Conservation (phyloP, 1,140 invertebrate species). For the Cataglyphis hispanica region DNA sequence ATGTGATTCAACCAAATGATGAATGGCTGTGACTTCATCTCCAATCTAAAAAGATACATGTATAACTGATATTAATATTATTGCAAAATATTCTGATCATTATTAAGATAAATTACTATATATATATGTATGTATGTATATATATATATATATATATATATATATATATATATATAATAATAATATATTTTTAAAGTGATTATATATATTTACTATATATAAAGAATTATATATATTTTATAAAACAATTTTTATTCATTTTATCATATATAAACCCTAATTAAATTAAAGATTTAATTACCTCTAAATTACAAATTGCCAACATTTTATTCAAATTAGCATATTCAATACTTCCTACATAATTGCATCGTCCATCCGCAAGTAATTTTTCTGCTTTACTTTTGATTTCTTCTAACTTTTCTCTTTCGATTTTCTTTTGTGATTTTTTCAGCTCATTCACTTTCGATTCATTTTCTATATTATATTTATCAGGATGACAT, state of each 20-base stretch:
- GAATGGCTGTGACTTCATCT: conserved; percentile 79
- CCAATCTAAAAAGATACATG: conserved; percentile 49
- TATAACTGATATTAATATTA: conserved; percentile 6
- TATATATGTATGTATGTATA: neutral
- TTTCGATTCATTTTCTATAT: neutral
- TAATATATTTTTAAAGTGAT: neutral
- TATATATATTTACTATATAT: no score
- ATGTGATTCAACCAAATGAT: conserved; percentile 81
- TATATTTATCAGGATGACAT: conserved; percentile 28
- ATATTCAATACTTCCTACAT: conserved; percentile 75
- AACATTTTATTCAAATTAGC: conserved; percentile 79
- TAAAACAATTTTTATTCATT: conserved; percentile 25
- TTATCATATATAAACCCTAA: neutral
- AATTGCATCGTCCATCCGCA: conserved; percentile 32
- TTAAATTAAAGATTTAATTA: conserved; percentile 65
- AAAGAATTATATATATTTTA: conserved; percentile 4
- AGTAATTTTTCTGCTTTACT: conserved; percentile 64
- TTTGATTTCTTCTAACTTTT: conserved; percentile 54
- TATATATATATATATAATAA: no score
- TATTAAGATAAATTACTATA: conserved; percentile 17
- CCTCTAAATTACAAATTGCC: conserved; percentile 78
- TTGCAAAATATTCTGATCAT: neutral
- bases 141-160: neutral
- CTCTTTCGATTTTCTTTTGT: neutral
- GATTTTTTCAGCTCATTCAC: neutral